Percentiles rank a stretch among this genome's conserved stretches.
Evolutionary conservation across 2,113 vertebrate species (phyloP).

Genomic region (Solea senegalensis): DNA sequence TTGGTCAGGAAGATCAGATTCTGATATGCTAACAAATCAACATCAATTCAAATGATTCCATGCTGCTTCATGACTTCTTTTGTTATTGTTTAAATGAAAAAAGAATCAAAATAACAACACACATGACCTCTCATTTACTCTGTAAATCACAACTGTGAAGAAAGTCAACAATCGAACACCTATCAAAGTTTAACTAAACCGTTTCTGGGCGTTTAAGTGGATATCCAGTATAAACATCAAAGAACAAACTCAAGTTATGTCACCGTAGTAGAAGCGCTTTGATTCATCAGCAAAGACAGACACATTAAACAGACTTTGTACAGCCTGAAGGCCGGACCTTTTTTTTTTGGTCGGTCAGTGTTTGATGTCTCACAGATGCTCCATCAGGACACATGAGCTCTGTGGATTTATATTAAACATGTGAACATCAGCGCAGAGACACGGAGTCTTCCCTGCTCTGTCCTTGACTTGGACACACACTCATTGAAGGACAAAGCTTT

Average conservation of each 20-base stretch:
- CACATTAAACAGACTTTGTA: conserved; percentile 12
- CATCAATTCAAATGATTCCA: too few relatives aligned
- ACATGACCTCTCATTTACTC: too few relatives aligned
- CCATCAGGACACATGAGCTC: conserved; percentile 23
- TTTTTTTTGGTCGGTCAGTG: conserved; percentile 22
- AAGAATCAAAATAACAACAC: too few relatives aligned
- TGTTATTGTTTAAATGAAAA: too few relatives aligned
- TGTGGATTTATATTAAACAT: conserved; percentile 25
- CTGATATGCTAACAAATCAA: too few relatives aligned
- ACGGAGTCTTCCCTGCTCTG: conserved; percentile 25
- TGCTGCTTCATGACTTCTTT: too few relatives aligned
- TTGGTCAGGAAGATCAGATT: too few relatives aligned
- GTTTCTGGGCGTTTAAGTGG: too few relatives aligned
- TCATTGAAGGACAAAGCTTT: conserved; percentile 42
- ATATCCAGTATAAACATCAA: too few relatives aligned
- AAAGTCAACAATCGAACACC: too few relatives aligned
- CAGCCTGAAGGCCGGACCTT: not conserved
- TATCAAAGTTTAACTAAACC: conserved; percentile 8
- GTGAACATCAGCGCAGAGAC: conserved; percentile 44
- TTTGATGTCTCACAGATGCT: conserved; percentile 47
- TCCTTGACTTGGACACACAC: conserved; percentile 46
- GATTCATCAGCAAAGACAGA: conserved; percentile 28
- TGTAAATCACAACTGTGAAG: too few relatives aligned
- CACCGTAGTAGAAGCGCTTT: not conserved
- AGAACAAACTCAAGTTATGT: conserved; percentile 1